Percentiles rank a stretch among this genome's conserved stretches.
phyloP scores from a whole-genome alignment of 2,797 vertebrate species.

The Tokudaia tokunoshimensis region DNA sequence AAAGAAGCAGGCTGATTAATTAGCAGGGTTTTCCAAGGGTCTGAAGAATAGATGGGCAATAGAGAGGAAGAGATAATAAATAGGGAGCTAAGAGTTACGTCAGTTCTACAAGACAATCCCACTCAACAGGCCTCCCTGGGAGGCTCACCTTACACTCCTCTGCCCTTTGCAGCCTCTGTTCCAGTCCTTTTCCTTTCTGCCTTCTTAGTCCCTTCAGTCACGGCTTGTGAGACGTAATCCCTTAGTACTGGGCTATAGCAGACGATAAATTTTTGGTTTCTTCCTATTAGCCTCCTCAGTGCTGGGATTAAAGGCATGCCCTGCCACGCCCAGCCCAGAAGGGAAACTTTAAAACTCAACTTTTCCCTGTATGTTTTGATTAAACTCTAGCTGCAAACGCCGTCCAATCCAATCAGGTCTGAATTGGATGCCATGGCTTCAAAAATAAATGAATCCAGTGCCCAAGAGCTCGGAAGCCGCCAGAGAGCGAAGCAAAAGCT shows the following conservation, averaged over 20 bases:
- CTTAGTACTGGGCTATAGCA: neutral
- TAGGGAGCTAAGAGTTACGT: neutral
- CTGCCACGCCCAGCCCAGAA: neutral
- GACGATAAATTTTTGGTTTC: neutral
- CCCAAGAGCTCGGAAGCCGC: neutral
- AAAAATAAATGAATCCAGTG: neutral
- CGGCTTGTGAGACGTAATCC: neutral
- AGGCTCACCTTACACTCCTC: neutral
- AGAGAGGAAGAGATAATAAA: neutral
- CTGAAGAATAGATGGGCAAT: neutral
- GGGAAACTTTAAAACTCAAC: neutral
- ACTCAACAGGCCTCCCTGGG: rapidly evolving
- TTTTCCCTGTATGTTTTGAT: rapidly evolving
- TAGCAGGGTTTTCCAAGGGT: neutral
- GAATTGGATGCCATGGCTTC: neutral
- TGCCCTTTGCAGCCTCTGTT: neutral
- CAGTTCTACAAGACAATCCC: neutral
- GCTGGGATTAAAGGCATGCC: neutral
- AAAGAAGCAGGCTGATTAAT: neutral
- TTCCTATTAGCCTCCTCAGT: neutral
- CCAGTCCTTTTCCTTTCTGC: neutral
- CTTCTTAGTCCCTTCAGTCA: neutral
- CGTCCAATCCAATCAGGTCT: neutral
- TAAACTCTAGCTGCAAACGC: neutral
- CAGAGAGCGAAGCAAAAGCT: neutral